Percentiles rank a stretch among this genome's conserved stretches.
phyloP scores from a whole-genome alignment of 2,113 vertebrate genomes.

The Haemorhous mexicanus region DNA sequence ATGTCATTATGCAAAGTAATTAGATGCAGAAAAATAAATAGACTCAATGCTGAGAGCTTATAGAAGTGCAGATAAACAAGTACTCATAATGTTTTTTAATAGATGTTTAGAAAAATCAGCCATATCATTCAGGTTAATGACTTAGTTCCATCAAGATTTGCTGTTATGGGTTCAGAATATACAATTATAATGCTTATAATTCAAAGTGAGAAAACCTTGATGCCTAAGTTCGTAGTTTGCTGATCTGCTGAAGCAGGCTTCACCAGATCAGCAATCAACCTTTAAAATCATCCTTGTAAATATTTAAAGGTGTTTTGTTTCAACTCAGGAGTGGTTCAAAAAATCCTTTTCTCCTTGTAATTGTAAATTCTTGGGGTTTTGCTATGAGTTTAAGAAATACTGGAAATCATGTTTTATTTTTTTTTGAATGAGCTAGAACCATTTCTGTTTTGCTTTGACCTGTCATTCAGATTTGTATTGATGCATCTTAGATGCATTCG shows the following conservation, averaged over 20 bases:
- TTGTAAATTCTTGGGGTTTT: not conserved
- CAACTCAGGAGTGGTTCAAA: not conserved
- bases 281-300: not conserved
- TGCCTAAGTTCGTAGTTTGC: not conserved
- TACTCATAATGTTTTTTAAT: slow-evolving; percentile 42
- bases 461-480: not conserved
- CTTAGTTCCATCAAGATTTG: slow-evolving; percentile 28
- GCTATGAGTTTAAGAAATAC: not conserved
- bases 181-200: slow-evolving; percentile 17
- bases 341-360: not conserved
- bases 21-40: slow-evolving; percentile 59
- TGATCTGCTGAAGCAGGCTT: not conserved
- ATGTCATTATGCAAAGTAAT: slow-evolving; percentile 61
- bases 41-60: slow-evolving; percentile 24
- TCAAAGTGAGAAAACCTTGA: not conserved
- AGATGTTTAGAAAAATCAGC: slow-evolving; percentile 43
- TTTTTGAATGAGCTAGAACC: not conserved
- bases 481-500: not conserved
- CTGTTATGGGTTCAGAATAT: slow-evolving; percentile 5
- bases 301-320: not conserved
- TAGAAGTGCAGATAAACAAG: slow-evolving; percentile 40
- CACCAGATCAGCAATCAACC: not conserved
- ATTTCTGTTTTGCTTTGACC: not conserved
- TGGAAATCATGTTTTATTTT: not conserved
- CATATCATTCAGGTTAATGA: slow-evolving; percentile 58